Evolutionary conservation across 2,797 vertebrate species (phyloP).

Genomic region (Tiaroga cobitis): DNA sequence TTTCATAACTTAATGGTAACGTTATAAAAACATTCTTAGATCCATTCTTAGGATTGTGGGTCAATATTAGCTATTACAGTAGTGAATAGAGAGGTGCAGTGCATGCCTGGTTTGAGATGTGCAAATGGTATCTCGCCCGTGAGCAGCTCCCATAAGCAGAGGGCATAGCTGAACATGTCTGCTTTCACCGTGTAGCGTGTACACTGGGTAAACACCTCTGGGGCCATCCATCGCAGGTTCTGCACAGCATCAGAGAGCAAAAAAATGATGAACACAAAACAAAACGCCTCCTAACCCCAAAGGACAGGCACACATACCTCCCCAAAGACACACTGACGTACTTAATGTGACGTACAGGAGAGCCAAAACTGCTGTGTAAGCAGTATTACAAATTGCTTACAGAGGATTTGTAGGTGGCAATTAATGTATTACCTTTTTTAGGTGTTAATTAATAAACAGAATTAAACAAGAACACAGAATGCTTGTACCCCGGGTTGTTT

Average conservation of each 20-base stretch:
- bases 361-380: background rate
- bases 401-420: background rate
- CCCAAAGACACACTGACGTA: background rate
- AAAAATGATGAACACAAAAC: background rate
- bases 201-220: conserved; percentile 94
- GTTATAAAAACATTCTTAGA: background rate
- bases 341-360: background rate
- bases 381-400: background rate
- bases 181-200: conserved; percentile 95
- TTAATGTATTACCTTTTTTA: background rate
- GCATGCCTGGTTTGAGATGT: conserved; percentile 91
- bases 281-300: background rate
- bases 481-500: conserved; percentile 92
- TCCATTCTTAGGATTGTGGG: background rate
- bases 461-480: conserved; percentile 9
- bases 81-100: conserved; percentile 51
- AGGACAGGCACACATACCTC: background rate
- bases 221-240: conserved; percentile 98
- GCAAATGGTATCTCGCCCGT: conserved; percentile 95
- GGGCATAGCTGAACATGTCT: conserved; percentile 93
- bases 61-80: background rate
- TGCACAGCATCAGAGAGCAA: conserved; percentile 60
- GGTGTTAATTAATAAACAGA: conserved; percentile 15
- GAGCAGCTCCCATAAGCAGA: conserved; percentile 95
- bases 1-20: background rate